phyloP scores from a whole-genome alignment of 2,888 invertebrate genomes.

The Metallyticus violacea region DNA sequence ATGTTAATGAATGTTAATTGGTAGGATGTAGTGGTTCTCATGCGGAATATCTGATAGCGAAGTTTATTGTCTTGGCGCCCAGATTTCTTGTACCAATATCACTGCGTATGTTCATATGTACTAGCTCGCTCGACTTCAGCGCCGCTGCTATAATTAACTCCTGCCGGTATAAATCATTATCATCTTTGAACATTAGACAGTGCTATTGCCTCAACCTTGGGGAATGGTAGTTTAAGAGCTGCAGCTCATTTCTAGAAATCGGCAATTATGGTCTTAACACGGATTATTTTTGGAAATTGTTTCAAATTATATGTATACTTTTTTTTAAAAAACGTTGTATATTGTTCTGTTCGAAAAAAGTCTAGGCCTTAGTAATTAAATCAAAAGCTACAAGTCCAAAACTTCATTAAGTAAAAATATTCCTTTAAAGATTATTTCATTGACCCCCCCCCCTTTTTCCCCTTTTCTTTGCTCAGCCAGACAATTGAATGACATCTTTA shows the following conservation, averaged over 20 bases:
- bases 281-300: no score
- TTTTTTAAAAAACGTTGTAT: no score
- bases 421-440: no score
- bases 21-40: not conserved
- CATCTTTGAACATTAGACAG: not conserved
- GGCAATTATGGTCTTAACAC: no score
- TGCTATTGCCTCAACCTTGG: not conserved
- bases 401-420: no score
- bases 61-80: not conserved
- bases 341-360: no score
- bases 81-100: not conserved
- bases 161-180: not conserved
- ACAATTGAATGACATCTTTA: no score
- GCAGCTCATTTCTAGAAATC: not conserved
- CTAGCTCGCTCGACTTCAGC: not conserved
- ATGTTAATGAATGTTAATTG: not conserved
- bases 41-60: not conserved
- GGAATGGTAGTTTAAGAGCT: not conserved
- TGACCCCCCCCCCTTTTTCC: no score
- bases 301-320: no score
- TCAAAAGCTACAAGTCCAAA: no score
- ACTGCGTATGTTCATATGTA: not conserved
- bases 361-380: no score
- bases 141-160: not conserved
- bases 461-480: no score